These are phyloP conservation scores for Sarotherodon lohbergeri DNA, from an alignment of 2,113 vertebrate genomes.

Conservation along the genomic window DNA sequence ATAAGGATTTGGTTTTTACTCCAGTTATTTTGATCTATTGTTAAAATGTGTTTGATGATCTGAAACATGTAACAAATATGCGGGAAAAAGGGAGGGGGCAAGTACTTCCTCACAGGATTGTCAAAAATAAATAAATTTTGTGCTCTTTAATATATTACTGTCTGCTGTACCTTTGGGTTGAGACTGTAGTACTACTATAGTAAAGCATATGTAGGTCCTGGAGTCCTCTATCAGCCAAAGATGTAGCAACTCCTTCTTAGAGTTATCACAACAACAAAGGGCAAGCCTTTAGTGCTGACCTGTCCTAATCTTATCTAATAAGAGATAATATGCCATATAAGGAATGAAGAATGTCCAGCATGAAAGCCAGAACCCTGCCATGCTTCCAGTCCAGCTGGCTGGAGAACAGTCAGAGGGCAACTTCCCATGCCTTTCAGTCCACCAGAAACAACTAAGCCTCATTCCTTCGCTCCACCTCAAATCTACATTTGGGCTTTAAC, in stretches of 20 bases:
- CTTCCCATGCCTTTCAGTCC: not conserved
- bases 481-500: conserved; percentile 34
- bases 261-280: not conserved
- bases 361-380: conserved; percentile 17
- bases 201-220: not conserved
- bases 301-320: conserved; percentile 25
- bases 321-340: conserved; percentile 6
- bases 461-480: not conserved
- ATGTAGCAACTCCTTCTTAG: not conserved
- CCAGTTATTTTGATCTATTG: not conserved
- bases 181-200: not conserved
- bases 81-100: not conserved
- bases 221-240: not conserved
- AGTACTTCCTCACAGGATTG: too few relatives aligned
- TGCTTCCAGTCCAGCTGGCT: not conserved
- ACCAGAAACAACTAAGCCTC: not conserved
- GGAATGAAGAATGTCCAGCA: conserved; percentile 10
- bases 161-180: not conserved
- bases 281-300: not conserved
- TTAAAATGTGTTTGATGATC: not conserved
- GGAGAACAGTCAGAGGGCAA: not conserved
- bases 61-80: not conserved
- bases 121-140: too few relatives aligned
- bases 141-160: not conserved
- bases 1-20: not conserved